phyloP scores from a whole-genome alignment of 2,113 vertebrate species.

The Sula dactylatra region DNA sequence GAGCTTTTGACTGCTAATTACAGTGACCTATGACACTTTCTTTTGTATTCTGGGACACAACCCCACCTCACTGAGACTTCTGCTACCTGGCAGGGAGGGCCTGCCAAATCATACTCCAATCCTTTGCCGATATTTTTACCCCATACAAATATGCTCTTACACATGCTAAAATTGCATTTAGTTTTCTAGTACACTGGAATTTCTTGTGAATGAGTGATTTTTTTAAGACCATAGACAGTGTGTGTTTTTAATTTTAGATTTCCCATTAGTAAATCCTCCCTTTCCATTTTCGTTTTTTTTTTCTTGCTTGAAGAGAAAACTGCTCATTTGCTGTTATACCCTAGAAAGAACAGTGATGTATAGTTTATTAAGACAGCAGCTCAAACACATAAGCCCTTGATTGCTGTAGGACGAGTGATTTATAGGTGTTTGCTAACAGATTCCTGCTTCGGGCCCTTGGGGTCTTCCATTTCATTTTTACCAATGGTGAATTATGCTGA shows the following conservation, averaged over 20 bases:
- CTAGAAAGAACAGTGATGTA: neutral
- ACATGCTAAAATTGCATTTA: neutral
- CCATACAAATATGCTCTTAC: neutral
- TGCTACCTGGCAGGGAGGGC: neutral
- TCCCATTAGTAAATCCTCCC: neutral
- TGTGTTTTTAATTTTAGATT: neutral
- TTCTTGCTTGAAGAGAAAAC: neutral
- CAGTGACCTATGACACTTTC: neutral
- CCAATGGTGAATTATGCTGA: neutral
- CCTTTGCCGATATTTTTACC: neutral
- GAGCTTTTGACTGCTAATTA: neutral
- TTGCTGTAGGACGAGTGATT: neutral
- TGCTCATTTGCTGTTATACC: neutral
- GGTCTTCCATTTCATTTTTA: neutral
- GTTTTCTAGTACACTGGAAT: neutral
- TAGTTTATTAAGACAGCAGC: neutral
- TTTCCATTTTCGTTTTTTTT: neutral
- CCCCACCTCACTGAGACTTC: neutral
- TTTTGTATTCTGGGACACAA: neutral
- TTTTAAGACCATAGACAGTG: neutral
- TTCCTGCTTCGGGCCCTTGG: neutral
- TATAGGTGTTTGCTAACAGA: neutral
- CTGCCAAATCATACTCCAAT: neutral
- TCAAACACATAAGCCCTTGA: neutral
- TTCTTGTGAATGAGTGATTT: neutral